phyloP scores from a whole-genome alignment of 2,888 invertebrate genomes.

The Drosophila monieri region DNA sequence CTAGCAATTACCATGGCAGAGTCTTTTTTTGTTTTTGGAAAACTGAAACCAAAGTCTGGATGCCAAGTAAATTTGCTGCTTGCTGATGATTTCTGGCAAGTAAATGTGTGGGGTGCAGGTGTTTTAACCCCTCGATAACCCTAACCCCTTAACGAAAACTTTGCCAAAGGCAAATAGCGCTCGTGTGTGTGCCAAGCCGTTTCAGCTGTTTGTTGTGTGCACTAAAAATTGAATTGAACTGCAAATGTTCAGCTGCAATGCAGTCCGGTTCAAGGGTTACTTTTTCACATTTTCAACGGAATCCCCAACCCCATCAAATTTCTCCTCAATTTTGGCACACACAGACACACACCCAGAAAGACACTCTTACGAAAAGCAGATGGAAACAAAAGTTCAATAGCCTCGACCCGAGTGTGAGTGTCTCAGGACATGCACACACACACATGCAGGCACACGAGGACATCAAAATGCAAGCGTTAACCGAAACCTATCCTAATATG shows the following conservation, averaged over 20 bases:
- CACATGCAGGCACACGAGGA: slow-evolving; percentile 44
- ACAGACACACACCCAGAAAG: slow-evolving; percentile 8
- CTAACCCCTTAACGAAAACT: slow-evolving; percentile 34
- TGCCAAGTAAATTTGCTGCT: slow-evolving; percentile 16
- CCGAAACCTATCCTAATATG: slow-evolving; percentile 79
- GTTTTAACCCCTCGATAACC: slow-evolving; percentile 35
- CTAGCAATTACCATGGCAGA: slow-evolving; percentile 20
- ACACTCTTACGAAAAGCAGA: slow-evolving; percentile 2
- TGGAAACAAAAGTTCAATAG: slow-evolving; percentile 61
- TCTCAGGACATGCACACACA: slow-evolving; percentile 17
- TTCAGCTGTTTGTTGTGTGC: slow-evolving; percentile 51
- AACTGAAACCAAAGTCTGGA: neutral
- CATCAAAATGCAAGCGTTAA: slow-evolving; percentile 73
- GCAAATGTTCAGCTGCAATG: slow-evolving; percentile 46
- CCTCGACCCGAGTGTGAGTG: slow-evolving; percentile 34
- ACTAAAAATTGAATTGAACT: slow-evolving; percentile 57
- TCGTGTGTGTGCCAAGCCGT: slow-evolving; percentile 35
- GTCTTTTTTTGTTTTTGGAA: neutral
- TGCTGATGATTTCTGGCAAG: slow-evolving; percentile 35
- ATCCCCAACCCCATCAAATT: slow-evolving; percentile 21
- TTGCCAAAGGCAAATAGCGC: slow-evolving; percentile 42
- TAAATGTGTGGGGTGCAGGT: slow-evolving; percentile 30
- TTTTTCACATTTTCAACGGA: slow-evolving; percentile 26
- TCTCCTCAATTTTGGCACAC: slow-evolving; percentile 34
- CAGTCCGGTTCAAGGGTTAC: slow-evolving; percentile 36